Evolutionary conservation across 2,113 vertebrate genomes (phyloP).

Genomic region (Tiliqua scincoides): DNA sequence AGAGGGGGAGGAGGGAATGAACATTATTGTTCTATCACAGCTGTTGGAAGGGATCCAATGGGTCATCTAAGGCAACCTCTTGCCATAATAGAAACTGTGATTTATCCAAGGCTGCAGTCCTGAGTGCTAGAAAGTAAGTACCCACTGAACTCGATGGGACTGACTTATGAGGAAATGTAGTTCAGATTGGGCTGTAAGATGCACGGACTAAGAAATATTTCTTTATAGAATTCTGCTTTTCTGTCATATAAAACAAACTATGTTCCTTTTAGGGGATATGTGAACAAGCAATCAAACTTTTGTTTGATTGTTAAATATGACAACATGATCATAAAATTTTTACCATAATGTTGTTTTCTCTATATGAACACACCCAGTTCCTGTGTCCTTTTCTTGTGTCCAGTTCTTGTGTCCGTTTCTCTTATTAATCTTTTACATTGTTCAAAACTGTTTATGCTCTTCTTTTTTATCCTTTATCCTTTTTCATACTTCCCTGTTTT

Average conservation of each 20-base stretch:
- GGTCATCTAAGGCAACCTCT: not conserved
- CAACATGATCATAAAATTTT: not conserved
- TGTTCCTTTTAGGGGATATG: not conserved
- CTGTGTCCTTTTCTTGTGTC: not conserved
- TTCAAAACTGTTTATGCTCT: too few species aligned
- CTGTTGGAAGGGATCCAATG: not conserved
- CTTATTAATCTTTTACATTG: not conserved
- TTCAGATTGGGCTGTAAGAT: not conserved
- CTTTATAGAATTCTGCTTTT: not conserved
- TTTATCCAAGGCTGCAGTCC: not conserved
- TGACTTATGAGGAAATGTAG: not conserved
- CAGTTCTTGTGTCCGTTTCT: not conserved
- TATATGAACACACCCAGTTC: not conserved
- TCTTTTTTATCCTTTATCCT: too few species aligned
- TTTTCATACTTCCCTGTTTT: too few species aligned
- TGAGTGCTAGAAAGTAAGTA: not conserved
- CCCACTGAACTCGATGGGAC: too few species aligned
- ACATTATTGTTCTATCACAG: not conserved
- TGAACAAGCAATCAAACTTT: not conserved
- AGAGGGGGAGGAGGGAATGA: not conserved
- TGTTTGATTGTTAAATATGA: not conserved
- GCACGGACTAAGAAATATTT: too few species aligned
- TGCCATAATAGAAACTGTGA: not conserved
- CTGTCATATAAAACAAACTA: not conserved
- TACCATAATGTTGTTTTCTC: not conserved